Base-by-base conservation (phyloP, 2,797 vertebrate species). In the Bovichtus variegatus region DNA sequence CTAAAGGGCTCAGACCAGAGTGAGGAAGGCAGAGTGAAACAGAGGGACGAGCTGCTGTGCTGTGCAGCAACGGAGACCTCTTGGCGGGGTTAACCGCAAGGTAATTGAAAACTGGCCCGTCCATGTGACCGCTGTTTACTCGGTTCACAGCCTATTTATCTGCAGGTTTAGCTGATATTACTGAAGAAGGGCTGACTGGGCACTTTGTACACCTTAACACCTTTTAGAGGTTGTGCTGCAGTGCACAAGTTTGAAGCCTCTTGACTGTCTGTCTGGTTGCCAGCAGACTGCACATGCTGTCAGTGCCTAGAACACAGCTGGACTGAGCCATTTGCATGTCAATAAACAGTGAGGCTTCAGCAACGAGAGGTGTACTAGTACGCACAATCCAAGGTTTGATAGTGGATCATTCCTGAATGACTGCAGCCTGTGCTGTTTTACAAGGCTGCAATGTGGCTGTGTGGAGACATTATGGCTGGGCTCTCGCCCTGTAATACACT, bases 111-210 rank as follows among this genome's bases (percentile, higher is more conserved):
- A 89, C 57, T 71, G 84, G 85, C 81, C 85, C 9, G 77, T 80
- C 89, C 90, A 81, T 91, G 87, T 89, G 91, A 84, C 91, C 88
- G 78, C 91, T 93, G 92, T 94, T 94, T 93, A 92, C 91, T 87
- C 73, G 78, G 91, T 94, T 94, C 93, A 94, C 80, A 82, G 89
- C 79, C 85, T 90, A 83, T 89, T 92, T 91, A 91, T 91, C 88
- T 92, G 90, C 86, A 85, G 88, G 87, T 92, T 89, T 92, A 89
- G 85, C 89, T 88, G 88, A 91, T 93, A 88, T 85, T 85, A 78
- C 84, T 84, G 87, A 72, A 89, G 87, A 87, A 90, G 70, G 65
- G 89, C 90, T 93, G 86, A 91, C 84, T 82, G 74, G 43, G 78
- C 63, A 47, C 76, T 87, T 90, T 90, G 76, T 65, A 51, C 79